phyloP scores from a whole-genome alignment of 2,113 vertebrate species.

The Neogobius melanostomus region DNA sequence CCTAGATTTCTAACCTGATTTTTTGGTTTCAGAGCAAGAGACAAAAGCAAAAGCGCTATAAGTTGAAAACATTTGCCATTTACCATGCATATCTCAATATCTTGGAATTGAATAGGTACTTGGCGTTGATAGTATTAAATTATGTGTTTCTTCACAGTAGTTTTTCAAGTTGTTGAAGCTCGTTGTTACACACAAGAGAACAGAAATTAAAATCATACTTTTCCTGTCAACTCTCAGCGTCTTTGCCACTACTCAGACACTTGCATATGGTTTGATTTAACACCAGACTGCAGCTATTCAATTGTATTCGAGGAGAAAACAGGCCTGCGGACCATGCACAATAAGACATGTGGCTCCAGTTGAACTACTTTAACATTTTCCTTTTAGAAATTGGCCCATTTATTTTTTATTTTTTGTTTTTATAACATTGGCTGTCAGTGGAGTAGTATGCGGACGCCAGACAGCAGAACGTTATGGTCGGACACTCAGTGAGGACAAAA shows the following conservation, averaged over 20 bases:
- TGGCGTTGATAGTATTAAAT: not conserved
- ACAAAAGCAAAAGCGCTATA: too few species aligned
- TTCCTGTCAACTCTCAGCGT: constrained; percentile 1
- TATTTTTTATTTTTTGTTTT: constrained; percentile 18
- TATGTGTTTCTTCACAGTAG: not conserved
- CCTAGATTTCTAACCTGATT: too few species aligned
- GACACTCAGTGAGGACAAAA: not conserved
- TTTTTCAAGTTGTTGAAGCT: not conserved
- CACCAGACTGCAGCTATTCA: not conserved
- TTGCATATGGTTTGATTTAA: not conserved
- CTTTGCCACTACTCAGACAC: constrained; percentile 4
- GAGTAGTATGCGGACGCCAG: constrained; percentile 15
- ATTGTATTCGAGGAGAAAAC: constrained; percentile 9
- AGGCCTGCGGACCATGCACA: constrained; percentile 19
- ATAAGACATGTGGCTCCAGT: constrained; percentile 25
- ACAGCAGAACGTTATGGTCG: constrained; percentile 7
- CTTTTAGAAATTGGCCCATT: constrained; percentile 23
- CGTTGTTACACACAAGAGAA: not conserved
- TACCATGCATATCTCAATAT: too few species aligned
- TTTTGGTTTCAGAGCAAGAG: too few species aligned
- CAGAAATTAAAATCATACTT: constrained; percentile 3
- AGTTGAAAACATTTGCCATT: too few species aligned
- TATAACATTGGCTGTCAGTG: constrained; percentile 23
- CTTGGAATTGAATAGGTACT: too few species aligned
- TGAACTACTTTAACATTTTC: constrained; percentile 36